Conservation (phyloP, 37 sponge, comb jelly and placozoan species). For the Agelas oroides region DNA sequence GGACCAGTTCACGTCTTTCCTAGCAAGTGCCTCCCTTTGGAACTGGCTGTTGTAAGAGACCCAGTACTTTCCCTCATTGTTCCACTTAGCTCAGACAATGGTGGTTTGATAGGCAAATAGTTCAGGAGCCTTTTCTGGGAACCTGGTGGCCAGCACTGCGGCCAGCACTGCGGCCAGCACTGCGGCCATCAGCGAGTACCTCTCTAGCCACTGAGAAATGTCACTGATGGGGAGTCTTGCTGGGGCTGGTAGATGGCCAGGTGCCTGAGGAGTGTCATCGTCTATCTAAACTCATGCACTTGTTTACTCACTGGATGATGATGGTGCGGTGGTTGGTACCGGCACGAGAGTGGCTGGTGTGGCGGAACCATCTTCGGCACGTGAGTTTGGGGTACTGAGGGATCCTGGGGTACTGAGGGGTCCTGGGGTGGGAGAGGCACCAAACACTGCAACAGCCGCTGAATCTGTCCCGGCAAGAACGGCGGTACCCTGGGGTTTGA, state of each 20-base stretch:
- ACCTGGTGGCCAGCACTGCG: conserved; percentile 16
- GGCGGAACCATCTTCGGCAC: too few species aligned
- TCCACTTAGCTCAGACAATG: conserved; percentile 15
- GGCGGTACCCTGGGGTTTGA: too few species aligned
- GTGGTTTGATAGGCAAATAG: conserved; percentile 28
- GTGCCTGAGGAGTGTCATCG: background rate
- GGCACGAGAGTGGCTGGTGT: too few species aligned
- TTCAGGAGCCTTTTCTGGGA: conserved; percentile 31
- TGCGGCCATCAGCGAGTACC: conserved; percentile 16
- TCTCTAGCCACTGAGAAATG: conserved; percentile 19
- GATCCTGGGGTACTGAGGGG: too few species aligned
- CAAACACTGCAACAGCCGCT: too few species aligned
- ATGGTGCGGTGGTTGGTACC: too few species aligned
- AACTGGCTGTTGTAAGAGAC: conserved; percentile 15
- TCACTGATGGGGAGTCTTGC: background rate
- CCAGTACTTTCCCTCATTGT: background rate
- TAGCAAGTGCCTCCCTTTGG: conserved; percentile 13
- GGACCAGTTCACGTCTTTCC: conserved; percentile 23
- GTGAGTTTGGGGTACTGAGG: too few species aligned
- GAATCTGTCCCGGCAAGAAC: too few species aligned
- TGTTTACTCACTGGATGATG: too few species aligned
- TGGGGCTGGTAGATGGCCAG: background rate
- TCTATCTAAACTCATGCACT: too few species aligned
- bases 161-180: too few species aligned
- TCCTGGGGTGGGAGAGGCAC: too few species aligned